Conservation (phyloP, 2,797 vertebrate species). For the Urophycis tenuis region DNA sequence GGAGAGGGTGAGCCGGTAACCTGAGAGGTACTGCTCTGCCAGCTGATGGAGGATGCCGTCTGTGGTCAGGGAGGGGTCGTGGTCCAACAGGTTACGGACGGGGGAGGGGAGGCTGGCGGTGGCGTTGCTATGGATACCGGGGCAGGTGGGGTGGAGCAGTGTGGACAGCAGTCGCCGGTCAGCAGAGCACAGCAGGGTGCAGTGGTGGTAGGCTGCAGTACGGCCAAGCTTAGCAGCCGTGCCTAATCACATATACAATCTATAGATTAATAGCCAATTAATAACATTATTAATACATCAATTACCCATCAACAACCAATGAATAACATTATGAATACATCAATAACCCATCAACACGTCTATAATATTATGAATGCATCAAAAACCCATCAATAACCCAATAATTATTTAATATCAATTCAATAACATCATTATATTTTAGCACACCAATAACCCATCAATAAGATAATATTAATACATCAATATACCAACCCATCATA, state of each 20-base stretch:
- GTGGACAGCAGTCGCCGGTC: slow-evolving; percentile 71
- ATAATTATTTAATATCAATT: no score
- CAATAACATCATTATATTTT: background rate
- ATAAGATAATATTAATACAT: background rate
- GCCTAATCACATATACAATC: slow-evolving; percentile 52
- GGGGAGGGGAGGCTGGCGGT: slow-evolving; percentile 82
- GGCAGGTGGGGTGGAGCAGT: slow-evolving; percentile 73
- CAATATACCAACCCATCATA: background rate
- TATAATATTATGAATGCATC: background rate
- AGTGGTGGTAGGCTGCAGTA: slow-evolving; percentile 87
- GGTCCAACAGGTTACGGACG: slow-evolving; percentile 81
- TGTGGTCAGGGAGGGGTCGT: slow-evolving; percentile 74
- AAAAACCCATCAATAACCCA: background rate
- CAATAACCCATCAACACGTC: background rate
- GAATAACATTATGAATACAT: background rate
- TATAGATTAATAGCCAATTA: background rate
- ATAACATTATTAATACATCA: background rate
- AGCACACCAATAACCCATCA: no score
- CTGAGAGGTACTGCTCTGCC: slow-evolving; percentile 71
- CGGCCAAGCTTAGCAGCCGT: slow-evolving; percentile 87
- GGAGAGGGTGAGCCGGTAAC: slow-evolving; percentile 24
- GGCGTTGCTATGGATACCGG: slow-evolving; percentile 82
- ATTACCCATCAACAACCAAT: background rate
- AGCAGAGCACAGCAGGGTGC: slow-evolving; percentile 80
- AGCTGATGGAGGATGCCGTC: slow-evolving; percentile 73